Evolutionary conservation across 2,113 vertebrate species (phyloP).

Genomic region (Gorilla gorilla): DNA sequence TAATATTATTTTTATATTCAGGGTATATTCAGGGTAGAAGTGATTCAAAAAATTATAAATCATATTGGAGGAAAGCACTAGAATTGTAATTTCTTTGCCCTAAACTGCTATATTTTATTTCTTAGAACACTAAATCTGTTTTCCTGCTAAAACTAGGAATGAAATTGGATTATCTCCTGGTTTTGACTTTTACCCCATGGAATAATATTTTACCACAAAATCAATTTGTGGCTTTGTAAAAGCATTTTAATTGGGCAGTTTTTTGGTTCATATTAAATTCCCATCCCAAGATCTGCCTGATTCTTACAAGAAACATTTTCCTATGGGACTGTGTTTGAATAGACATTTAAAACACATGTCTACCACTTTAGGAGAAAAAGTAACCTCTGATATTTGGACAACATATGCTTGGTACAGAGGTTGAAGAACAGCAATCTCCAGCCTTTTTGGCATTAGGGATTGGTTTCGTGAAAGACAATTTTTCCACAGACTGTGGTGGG

Average conservation of each 20-base stretch:
- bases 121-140: constrained; percentile 18
- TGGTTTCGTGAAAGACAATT: too few relatives aligned
- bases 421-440: not conserved
- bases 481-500: too few relatives aligned
- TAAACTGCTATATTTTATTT: not conserved
- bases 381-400: not conserved
- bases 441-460: too few relatives aligned
- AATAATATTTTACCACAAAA: not conserved
- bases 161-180: not conserved
- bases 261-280: not conserved
- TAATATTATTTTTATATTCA: not conserved
- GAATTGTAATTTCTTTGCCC: not conserved
- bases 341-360: not conserved
- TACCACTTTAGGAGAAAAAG: not conserved
- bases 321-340: not conserved
- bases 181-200: not conserved
- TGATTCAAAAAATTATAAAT: not conserved
- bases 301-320: not conserved
- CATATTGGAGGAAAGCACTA: not conserved
- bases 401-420: not conserved
- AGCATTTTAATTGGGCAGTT: not conserved
- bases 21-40: not conserved
- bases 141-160: not conserved
- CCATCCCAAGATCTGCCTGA: not conserved
- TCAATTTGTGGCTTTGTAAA: not conserved